Base-by-base conservation (phyloP, 92 coral and sea anemone species). In the Micromussa lordhowensis region DNA sequence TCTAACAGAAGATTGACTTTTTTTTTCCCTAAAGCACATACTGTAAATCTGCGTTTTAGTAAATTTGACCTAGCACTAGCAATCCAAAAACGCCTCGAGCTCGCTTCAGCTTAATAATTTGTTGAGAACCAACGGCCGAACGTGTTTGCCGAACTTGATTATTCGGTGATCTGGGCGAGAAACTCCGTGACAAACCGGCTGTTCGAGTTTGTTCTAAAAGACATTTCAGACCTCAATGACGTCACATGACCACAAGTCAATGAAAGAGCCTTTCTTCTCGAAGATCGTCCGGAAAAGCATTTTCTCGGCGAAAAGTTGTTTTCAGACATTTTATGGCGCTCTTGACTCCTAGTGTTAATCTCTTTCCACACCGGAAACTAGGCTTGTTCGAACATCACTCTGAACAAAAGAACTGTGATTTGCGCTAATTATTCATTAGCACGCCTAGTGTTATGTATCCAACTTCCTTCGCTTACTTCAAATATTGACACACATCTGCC, bases 301-400 rank as follows among this genome's bases (percentile, higher is more conserved):
- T 85, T 76, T 77, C 92, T 82, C 79, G 80, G 78, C 81, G 82
- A 80, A 79, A 90, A 72, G 81, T 88, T 85, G 92, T 71, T 81
- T 58, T 61, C 34, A 77, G 87, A 86, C 76, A 91, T 90, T 85
- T 77, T 73, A 68, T 51, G 79, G 92, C 92, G 84, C 91, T 91
- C 92, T 95, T 92, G 87, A 86, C 89, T 86, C 83, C 83, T 63
- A 77, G 82, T 86, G 89, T 31, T 77, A 77, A 77, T 86, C 96
- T 95, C 95, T 93, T 84, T 95, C 96, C 85, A 72, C 87, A 95
- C 98, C 98, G 98, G 98, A 95, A 95, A 85, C 92, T 86, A 88
- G 88, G 82, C 96, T 90, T 95, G 98, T 95, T 94, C 94, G 96
- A 92, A 95, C 98, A 95, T 95, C 95, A 95, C 88, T 82, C 76